These are phyloP conservation scores for Scaptomyza polygonia DNA, from an alignment of 2,888 invertebrate species.

Conservation along the genomic window DNA sequence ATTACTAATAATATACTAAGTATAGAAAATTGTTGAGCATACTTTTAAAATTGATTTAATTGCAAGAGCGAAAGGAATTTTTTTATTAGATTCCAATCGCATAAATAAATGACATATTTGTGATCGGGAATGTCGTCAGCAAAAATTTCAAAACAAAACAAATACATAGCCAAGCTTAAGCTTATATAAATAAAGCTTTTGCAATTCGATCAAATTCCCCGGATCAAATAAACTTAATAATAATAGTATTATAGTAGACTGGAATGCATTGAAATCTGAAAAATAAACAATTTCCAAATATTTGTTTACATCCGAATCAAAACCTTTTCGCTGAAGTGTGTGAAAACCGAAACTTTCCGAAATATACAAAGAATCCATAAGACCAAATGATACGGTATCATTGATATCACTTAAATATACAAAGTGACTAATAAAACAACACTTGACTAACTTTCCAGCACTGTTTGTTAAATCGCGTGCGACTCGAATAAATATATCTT, in stretches of 20 bases:
- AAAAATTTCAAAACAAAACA: neutral
- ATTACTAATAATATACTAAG: neutral
- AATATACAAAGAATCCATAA: constrained; percentile 4
- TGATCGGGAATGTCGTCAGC: constrained; percentile 2
- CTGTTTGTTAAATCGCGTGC: constrained; percentile 23
- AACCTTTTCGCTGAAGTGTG: neutral
- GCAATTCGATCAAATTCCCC: neutral
- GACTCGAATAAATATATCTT: neutral
- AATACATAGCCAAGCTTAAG: neutral
- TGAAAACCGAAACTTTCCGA: neutral
- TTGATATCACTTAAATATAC: too few species aligned
- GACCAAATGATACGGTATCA: neutral
- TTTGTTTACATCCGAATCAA: neutral
- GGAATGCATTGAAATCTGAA: neutral
- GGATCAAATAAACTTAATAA: neutral
- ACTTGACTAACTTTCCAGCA: constrained; percentile 41
- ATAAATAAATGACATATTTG: constrained; percentile 2
- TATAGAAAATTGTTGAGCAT: neutral
- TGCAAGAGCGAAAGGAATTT: constrained; percentile 6
- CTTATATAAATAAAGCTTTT: neutral
- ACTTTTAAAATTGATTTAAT: neutral
- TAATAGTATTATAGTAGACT: neutral
- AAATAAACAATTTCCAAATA: neutral
- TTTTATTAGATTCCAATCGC: constrained; percentile 3
- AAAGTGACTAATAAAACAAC: too few species aligned